A percentile compares a stretch with the other conserved stretches of the same genome.
Conservation (phyloP, 1,140 invertebrate genomes). For the Temnothorax longispinosus region DNA sequence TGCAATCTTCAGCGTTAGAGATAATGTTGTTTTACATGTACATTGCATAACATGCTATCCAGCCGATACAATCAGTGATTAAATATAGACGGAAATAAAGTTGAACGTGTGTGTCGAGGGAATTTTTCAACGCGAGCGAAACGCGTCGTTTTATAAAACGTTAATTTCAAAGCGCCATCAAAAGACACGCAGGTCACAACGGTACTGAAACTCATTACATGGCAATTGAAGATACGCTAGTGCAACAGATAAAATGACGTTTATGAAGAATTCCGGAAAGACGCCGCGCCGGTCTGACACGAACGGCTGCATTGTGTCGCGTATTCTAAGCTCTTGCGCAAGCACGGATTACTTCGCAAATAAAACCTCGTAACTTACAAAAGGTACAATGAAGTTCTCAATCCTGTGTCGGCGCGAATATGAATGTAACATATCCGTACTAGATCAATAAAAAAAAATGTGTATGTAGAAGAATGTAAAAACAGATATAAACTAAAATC, state of each 20-base stretch:
- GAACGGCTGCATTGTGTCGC: background rate
- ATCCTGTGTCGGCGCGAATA: background rate
- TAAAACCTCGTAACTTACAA: background rate
- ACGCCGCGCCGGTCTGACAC: background rate
- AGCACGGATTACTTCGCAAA: background rate
- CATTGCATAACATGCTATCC: background rate
- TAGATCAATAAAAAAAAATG: background rate
- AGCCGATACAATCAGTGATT: slow-evolving; percentile 1
- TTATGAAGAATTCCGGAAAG: slow-evolving; percentile 29
- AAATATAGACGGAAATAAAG: slow-evolving; percentile 9
- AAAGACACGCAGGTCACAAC: background rate
- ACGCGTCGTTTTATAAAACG: background rate
- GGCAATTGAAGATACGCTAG: background rate
- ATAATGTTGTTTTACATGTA: background rate
- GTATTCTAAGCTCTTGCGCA: background rate
- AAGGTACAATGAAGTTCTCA: background rate
- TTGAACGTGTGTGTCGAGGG: background rate
- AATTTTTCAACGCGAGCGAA: slow-evolving; percentile 1
- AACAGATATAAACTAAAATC: background rate
- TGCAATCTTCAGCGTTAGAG: background rate
- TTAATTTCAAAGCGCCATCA: slow-evolving; percentile 1
- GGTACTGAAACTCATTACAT: background rate
- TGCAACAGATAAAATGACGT: background rate
- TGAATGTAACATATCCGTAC: background rate
- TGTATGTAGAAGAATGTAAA: background rate